These are phyloP conservation scores for Tetragnatha versicolor DNA, from an alignment of 1,140 invertebrate species.

Conservation along the genomic window DNA sequence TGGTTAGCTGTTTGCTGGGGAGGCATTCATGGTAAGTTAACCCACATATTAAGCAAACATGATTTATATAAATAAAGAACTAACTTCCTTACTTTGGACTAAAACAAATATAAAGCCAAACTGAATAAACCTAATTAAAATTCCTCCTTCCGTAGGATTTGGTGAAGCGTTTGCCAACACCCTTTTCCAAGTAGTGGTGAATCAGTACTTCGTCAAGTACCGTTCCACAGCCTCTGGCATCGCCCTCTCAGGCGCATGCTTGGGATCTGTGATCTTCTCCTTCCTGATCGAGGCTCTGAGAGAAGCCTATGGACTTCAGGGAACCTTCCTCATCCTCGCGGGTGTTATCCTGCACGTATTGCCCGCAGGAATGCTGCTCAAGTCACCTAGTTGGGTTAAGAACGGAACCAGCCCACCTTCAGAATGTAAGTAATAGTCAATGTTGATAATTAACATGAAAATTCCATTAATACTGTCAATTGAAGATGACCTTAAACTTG, in stretches of 20 bases:
- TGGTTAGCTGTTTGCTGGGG: constrained; percentile 50
- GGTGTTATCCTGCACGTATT: constrained; percentile 35
- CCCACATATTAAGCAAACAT: not conserved
- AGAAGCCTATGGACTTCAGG: constrained; percentile 47
- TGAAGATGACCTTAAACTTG: not conserved
- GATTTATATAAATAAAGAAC: too few relatives aligned
- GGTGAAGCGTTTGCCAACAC: constrained; percentile 44
- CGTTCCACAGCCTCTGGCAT: constrained; percentile 62
- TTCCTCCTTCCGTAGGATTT: constrained; percentile 2
- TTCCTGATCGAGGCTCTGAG: constrained; percentile 60
- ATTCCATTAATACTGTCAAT: not conserved
- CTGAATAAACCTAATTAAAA: too few relatives aligned
- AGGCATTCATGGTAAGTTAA: constrained; percentile 51
- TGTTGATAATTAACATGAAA: too few relatives aligned
- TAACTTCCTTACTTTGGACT: too few relatives aligned
- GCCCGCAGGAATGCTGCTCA: constrained; percentile 26
- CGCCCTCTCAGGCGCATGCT: constrained; percentile 60
- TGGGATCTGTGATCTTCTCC: constrained; percentile 62
- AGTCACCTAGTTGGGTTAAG: constrained; percentile 31
- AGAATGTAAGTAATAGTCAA: constrained; percentile 7
- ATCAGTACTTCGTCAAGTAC: constrained; percentile 61
- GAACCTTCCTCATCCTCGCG: constrained; percentile 50
- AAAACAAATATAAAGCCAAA: too few relatives aligned
- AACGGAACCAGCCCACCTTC: not conserved
- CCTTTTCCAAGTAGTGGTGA: constrained; percentile 57